These are phyloP conservation scores for Cassiopea xamachana DNA, from an alignment of 30 jellyfish, hydroid and myxozoan species.

Conservation along the genomic window DNA sequence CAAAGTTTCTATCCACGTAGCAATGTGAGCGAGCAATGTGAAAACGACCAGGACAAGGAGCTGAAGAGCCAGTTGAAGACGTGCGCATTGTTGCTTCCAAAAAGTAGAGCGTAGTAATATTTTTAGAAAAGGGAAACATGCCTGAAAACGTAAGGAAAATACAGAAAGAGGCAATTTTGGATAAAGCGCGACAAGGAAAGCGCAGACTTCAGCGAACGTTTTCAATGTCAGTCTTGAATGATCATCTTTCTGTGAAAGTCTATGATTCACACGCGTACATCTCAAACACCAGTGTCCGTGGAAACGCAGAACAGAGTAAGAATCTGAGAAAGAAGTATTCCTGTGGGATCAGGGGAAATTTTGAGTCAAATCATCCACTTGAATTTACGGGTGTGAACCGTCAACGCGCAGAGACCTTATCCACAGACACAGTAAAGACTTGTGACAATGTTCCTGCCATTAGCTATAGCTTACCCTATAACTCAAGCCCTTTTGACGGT, in stretches of 20 bases:
- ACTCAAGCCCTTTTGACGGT: no score
- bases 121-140: neutral
- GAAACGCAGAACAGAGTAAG: neutral
- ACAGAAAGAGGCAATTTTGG: neutral
- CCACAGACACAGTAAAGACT: no score
- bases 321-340: neutral
- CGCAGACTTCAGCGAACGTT: neutral
- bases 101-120: neutral
- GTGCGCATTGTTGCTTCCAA: neutral
- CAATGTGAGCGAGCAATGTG: neutral
- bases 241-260: neutral
- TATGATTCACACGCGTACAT: constrained; percentile 17
- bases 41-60: neutral
- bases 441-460: no score
- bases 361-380: no score
- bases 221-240: neutral
- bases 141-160: neutral
- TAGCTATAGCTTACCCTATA: no score
- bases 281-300: neutral
- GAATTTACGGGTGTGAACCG: no score
- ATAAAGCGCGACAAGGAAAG: neutral
- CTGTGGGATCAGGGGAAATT: neutral
- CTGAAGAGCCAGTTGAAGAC: neutral
- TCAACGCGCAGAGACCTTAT: no score
- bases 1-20: neutral